These are phyloP conservation scores for Bolinopsis microptera DNA, from an alignment of 37 sponge, comb jelly and placozoan species.

Conservation along the genomic window DNA sequence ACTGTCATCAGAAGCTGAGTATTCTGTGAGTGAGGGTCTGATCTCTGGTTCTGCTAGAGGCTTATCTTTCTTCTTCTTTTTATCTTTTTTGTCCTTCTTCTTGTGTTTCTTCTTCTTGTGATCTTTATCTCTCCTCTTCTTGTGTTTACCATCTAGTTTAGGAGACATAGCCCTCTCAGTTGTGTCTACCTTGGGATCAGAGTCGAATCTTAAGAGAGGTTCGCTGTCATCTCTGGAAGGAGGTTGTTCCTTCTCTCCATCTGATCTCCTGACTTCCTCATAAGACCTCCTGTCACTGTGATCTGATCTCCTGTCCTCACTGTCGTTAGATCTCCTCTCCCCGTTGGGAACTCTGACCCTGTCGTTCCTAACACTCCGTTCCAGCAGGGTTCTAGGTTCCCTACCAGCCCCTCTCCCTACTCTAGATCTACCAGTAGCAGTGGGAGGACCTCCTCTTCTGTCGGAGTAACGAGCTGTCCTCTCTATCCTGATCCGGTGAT, in stretches of 20 bases:
- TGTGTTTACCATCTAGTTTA: not conserved
- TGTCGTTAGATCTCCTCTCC: not conserved
- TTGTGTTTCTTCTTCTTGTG: conserved; percentile 55
- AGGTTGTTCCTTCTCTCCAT: not conserved
- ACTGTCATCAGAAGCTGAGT: not conserved
- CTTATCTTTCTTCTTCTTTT: conserved; percentile 24
- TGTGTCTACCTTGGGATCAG: not conserved
- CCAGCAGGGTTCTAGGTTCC: not conserved
- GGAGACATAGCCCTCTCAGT: not conserved
- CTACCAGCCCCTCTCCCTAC: not conserved
- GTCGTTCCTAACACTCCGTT: conserved; percentile 43
- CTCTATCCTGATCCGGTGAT: not conserved
- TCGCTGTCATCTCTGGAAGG: not conserved
- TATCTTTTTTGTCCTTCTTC: conserved; percentile 42
- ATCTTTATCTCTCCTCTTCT: conserved; percentile 23
- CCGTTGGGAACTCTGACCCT: not conserved
- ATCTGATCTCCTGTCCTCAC: conserved; percentile 12
- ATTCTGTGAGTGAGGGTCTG: conserved; percentile 11
- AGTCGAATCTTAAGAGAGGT: not conserved
- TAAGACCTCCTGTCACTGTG: not conserved
- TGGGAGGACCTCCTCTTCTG: not conserved
- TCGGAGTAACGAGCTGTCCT: not conserved
- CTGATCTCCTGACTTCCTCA: not conserved
- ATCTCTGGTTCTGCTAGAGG: not conserved
- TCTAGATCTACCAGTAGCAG: not conserved